Base-by-base conservation (phyloP, 1,140 invertebrate species). In the Papilio helenus region DNA sequence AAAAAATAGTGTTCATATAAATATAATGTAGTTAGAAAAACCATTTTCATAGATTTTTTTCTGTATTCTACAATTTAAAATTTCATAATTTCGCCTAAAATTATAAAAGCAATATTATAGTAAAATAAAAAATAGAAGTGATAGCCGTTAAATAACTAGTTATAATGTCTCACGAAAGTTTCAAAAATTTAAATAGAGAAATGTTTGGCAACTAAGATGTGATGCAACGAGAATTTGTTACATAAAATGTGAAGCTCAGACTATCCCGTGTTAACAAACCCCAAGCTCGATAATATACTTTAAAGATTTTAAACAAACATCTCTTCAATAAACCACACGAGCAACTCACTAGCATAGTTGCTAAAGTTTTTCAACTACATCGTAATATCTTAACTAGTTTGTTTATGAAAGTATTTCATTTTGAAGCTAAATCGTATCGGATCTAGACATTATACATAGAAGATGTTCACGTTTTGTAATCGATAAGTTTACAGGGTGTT, bases 381-480 rank as follows among this genome's bases (percentile, higher is more conserved):
- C 26, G 73, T 29, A 76, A 18, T 58, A 76, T 76, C 73, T 76
- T 55, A 76, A 76, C 73, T 76, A 55, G 49, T 16, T 16, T 76
- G 51, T 76, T 76, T 76, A 58, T 76, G 16, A 55, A 76, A 76
- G 49, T 58, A 76, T 76, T 76, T 76, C 58, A 76, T 76, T 76
- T 76, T 34, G 18, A 39, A 49, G 18, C 49, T 51, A 51, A 18
- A 18, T 18, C 49, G 18, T 0, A 51, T 7, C 18, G 49, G 18
- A 61, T 61, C 8, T 7, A 61, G 55, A 61, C 9, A 12, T 61
- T 61, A 9, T 61, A 61, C 12, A 61, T 61, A 26, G 3, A 61
- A 23, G n/a, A 9, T 23, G 55, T 10, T 58, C 23, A 23, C 7
- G n/a, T 26, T 26, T 14, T 46, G 1, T 46, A 46, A 46, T 14